Percentiles rank a stretch among this genome's conserved stretches.
Conservation (phyloP, 2,888 invertebrate species). For the Phragmatobia fuliginosa region DNA sequence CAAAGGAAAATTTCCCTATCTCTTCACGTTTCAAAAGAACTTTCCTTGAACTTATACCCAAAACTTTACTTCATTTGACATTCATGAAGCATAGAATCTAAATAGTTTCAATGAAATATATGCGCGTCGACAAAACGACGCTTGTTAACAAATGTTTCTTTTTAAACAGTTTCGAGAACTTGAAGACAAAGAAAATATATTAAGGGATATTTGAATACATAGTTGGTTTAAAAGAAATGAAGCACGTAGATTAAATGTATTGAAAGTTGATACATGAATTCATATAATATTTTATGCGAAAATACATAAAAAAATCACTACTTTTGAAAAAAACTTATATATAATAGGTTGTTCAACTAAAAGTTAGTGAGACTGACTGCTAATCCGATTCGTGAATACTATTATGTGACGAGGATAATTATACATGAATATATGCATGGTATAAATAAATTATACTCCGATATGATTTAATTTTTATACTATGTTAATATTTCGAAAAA, state of each 20-base stretch:
- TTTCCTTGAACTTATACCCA: conserved; percentile 60
- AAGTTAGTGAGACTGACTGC: too few relatives aligned
- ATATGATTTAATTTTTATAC: too few relatives aligned
- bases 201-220: neutral
- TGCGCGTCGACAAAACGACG: conserved; percentile 38
- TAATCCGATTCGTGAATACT: too few relatives aligned
- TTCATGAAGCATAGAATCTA: conserved; percentile 65
- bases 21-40: conserved; percentile 62
- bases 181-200: neutral
- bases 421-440: too few relatives aligned
- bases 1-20: conserved; percentile 53
- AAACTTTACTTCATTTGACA: conserved; percentile 67
- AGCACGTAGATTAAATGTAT: neutral
- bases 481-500: too few relatives aligned
- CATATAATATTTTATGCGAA: neutral
- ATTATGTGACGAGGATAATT: too few relatives aligned
- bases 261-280: neutral
- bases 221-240: neutral
- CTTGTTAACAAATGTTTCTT: conserved; percentile 36
- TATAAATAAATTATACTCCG: too few relatives aligned
- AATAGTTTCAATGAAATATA: conserved; percentile 63
- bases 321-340: too few relatives aligned
- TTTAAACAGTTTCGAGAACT: neutral
- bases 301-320: neutral
- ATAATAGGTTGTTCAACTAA: too few relatives aligned